phyloP scores from a whole-genome alignment of 2,888 invertebrate species.

The Stenoptilia bipunctidactyla region DNA sequence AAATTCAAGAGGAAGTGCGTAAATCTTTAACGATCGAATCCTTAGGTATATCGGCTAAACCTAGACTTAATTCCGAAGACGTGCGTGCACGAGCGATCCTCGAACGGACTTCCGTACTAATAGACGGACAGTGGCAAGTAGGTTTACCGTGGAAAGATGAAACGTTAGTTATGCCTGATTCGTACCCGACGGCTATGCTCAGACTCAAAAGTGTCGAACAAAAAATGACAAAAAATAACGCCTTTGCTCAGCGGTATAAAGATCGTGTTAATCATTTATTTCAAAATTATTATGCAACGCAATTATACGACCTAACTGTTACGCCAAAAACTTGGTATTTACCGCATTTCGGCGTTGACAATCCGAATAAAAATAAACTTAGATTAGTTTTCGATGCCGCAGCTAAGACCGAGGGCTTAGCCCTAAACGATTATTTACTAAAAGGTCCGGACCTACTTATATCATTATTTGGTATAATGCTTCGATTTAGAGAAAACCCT shows the following conservation, averaged over 20 bases:
- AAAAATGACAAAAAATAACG: conserved; percentile 13
- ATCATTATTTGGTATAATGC: conserved; percentile 15
- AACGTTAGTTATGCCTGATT: conserved; percentile 12
- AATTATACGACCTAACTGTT: conserved; percentile 1
- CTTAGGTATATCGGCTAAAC: conserved; percentile 11
- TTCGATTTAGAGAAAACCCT: conserved; percentile 14
- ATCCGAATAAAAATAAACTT: too few relatives aligned
- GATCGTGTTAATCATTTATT: conserved; percentile 18
- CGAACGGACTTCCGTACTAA: conserved; percentile 11
- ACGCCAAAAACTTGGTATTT: conserved; percentile 16
- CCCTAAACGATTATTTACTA: conserved; percentile 17
- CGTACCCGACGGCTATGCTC: conserved; percentile 11
- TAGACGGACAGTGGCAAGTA: conserved; percentile 17
- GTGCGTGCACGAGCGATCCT: conserved; percentile 9
- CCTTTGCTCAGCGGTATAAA: conserved; percentile 11
- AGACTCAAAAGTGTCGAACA: conserved; percentile 15
- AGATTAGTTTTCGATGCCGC: conserved; percentile 19
- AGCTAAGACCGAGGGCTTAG: conserved; percentile 8
- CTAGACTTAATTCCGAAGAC: conserved; percentile 12
- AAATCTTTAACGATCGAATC: conserved; percentile 14
- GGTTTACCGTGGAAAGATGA: conserved; percentile 19
- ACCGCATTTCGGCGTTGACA: conserved; percentile 21
- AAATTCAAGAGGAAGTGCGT: conserved; percentile 9
- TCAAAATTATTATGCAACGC: conserved; percentile 15
- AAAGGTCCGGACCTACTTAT: too few relatives aligned